phyloP scores from a whole-genome alignment of 2,797 vertebrate genomes.

The Phalanger gymnotis region DNA sequence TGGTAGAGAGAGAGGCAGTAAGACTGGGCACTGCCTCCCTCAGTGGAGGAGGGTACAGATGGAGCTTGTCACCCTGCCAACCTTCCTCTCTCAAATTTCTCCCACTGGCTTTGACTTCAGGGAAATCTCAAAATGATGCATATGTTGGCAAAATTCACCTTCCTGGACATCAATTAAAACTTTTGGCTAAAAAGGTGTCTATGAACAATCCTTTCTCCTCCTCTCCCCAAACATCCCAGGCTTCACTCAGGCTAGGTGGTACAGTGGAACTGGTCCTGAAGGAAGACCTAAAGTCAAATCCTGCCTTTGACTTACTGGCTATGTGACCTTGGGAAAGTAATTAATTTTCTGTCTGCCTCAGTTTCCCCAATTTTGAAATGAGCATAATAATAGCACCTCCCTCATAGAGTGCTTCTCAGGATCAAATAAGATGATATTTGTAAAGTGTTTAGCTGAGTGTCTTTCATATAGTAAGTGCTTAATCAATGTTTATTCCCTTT shows the following conservation, averaged over 20 bases:
- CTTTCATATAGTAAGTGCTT: not conserved
- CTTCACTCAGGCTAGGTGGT: not conserved
- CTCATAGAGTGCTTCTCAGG: not conserved
- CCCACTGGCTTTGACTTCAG: too few species aligned
- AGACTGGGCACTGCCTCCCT: not conserved
- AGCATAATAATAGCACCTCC: not conserved
- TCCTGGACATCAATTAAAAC: not conserved
- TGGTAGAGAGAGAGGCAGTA: not conserved
- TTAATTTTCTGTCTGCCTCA: not conserved
- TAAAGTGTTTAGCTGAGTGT: not conserved
- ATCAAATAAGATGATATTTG: not conserved
- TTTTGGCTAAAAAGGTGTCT: not conserved
- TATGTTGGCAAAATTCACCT: not conserved
- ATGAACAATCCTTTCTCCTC: too few species aligned
- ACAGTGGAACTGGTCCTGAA: not conserved
- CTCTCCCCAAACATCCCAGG: not conserved
- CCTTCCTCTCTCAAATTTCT: not conserved
- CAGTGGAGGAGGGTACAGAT: not conserved
- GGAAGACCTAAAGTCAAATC: not conserved
- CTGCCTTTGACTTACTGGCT: not conserved
- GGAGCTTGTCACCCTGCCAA: not conserved
- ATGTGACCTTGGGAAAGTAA: not conserved
- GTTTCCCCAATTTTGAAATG: not conserved
- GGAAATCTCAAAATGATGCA: not conserved
- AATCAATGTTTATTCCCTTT: not conserved